Base-by-base conservation (phyloP, 1,140 invertebrate genomes). In the Hesperophylax magnus region DNA sequence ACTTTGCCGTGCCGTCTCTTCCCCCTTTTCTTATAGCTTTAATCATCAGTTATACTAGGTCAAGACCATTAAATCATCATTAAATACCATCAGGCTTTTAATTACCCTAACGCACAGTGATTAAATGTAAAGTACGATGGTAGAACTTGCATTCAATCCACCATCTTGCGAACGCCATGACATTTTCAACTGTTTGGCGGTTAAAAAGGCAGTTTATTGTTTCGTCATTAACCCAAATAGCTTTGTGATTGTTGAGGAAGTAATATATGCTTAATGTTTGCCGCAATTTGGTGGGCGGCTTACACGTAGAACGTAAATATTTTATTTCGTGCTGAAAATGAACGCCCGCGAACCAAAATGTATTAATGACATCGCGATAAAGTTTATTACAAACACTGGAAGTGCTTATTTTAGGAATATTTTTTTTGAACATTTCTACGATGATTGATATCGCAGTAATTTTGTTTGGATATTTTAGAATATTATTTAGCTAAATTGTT, bases 301-400 rank as follows among this genome's bases (percentile, higher is more conserved):
- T 17, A 56, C 14, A 18, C n/a, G 69, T 22, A 24, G 18, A 72
- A 72, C 69, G 69, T 72, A 72, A 72, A 72, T 72, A 72, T 72
- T 72, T 72, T 52, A 72, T 72, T 72, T 54, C 52, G 52, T 72
- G 69, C 22, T 15, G 69, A 72, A 52, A 72, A 72, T 72, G 52
- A 24, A 20, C 69, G 24, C 71, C 17, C 18, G 3, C 24, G 15
- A 18, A 60, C 72, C 11, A 39, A 76, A 76, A 39, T 76, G 54
- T 76, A 76, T 76, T 76, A 76, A 76, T 76, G 72, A 76, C 53
- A 60, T 60, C 72, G 56, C 72, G 72, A 76, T 60, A 76, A 60
- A 22, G 8, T 58, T 76, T 58, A 76, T 60, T 76, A 76, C 72
- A 60, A 76, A 76, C 72, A 76, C 18, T 60, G 54, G 34, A 76